phyloP scores from a whole-genome alignment of 2,113 vertebrate species.

The Brachypteracias leptosomus region DNA sequence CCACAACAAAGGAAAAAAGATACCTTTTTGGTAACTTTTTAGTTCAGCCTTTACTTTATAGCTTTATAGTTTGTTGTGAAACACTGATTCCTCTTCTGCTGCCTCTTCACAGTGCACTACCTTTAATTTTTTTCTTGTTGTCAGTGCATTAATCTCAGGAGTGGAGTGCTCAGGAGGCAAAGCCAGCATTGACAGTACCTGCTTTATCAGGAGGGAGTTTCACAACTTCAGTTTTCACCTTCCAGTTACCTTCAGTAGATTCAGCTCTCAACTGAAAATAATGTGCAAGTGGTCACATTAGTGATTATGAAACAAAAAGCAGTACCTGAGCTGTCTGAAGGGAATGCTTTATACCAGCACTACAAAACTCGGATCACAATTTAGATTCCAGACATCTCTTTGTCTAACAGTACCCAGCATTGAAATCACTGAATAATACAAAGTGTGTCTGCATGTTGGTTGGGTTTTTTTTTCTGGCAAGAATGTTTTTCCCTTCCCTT shows the following conservation, averaged over 20 bases:
- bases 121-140: conserved; percentile 66
- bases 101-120: conserved; percentile 53
- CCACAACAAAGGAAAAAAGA: neutral
- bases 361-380: neutral
- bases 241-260: neutral
- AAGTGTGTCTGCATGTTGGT: neutral
- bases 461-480: neutral
- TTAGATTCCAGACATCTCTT: neutral
- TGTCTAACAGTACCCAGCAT: neutral
- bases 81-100: conserved; percentile 21
- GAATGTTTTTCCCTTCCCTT: neutral
- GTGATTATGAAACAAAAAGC: neutral
- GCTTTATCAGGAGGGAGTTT: neutral
- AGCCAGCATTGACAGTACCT: conserved; percentile 6
- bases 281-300: neutral
- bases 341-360: neutral
- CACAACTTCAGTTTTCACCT: neutral
- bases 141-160: conserved; percentile 72
- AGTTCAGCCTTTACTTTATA: conserved; percentile 51
- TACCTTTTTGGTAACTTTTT: conserved; percentile 48
- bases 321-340: neutral
- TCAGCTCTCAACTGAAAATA: neutral
- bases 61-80: conserved; percentile 46
- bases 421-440: neutral
- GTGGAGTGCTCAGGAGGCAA: conserved; percentile 46